A percentile compares a stretch with the other conserved stretches of the same genome.
These are phyloP conservation scores for Aplidium turbinatum DNA, from an alignment of 23 tunicate genomes.

Conservation along the genomic window DNA sequence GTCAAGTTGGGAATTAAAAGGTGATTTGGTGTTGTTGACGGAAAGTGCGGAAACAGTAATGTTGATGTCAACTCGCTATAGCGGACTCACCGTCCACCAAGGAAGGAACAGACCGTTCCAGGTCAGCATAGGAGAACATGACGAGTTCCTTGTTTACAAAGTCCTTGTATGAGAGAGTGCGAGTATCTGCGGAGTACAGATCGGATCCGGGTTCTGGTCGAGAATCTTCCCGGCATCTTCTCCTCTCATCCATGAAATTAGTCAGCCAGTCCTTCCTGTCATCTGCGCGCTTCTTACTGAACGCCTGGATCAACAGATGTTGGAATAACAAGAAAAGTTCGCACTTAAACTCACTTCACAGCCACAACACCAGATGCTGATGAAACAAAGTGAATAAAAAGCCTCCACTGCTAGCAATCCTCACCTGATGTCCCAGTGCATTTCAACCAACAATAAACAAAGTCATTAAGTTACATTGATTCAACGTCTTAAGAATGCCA, in stretches of 20 bases:
- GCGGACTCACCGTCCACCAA: constrained; percentile 75
- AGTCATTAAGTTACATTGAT: no score
- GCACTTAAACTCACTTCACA: no score
- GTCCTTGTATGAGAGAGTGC: constrained; percentile 65
- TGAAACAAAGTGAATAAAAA: no score
- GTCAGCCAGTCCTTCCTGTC: constrained; percentile 97
- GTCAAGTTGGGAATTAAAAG: no score
- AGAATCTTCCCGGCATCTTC: constrained; percentile 61
- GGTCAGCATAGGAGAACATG: constrained; percentile 91
- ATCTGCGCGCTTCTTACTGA: constrained; percentile 87
- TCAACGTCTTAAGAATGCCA: no score
- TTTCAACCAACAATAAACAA: no score
- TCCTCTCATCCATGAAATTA: constrained; percentile 82
- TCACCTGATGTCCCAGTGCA: no score
- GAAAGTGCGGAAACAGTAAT: no score
- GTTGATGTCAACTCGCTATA: no score
- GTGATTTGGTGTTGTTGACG: no score
- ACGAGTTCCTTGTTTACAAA: constrained; percentile 96
- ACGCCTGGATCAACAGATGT: constrained; percentile 58
- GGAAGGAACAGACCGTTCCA: constrained; percentile 91
- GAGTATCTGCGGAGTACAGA: constrained; percentile 71
- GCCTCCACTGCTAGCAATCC: no score
- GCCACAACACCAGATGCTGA: no score
- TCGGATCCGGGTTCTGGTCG: constrained; percentile 78
- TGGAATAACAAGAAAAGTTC: not conserved